phyloP scores from a whole-genome alignment of 2,888 invertebrate species.

The Nemotelus nigrinus region DNA sequence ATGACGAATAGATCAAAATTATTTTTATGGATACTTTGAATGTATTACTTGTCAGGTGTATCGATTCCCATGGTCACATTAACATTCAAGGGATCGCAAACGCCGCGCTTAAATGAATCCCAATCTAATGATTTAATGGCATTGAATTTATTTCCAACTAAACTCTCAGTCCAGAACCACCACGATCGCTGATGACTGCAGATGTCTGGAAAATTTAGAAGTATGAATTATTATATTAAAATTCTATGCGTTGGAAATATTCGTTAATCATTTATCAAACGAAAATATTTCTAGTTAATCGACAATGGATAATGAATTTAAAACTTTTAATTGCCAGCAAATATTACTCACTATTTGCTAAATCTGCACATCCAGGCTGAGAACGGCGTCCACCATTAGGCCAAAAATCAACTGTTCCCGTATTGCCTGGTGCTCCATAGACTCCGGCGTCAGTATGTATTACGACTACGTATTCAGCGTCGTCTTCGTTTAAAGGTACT shows the following conservation, averaged over 20 bases:
- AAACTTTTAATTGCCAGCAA: not conserved
- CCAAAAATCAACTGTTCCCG: conserved; percentile 72
- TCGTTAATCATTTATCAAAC: not conserved
- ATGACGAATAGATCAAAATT: not conserved
- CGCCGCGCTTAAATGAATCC: conserved; percentile 65
- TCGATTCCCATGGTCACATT: conserved; percentile 60
- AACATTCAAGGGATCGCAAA: not conserved
- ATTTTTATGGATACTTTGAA: not conserved
- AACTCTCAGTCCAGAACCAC: conserved; percentile 72
- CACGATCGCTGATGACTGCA: conserved; percentile 73
- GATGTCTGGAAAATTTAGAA: conserved; percentile 63
- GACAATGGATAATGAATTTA: not conserved
- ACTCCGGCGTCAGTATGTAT: conserved; percentile 72
- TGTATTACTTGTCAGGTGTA: conserved; percentile 58
- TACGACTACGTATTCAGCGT: conserved; percentile 69
- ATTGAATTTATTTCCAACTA: conserved; percentile 65
- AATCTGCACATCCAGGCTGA: conserved; percentile 67
- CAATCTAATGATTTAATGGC: conserved; percentile 69
- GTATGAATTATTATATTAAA: not conserved
- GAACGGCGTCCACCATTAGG: conserved; percentile 70
- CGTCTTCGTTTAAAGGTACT: conserved; percentile 54
- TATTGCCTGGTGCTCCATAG: conserved; percentile 70
- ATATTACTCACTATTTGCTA: conserved; percentile 56
- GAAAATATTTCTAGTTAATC: not conserved
- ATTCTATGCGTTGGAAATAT: not conserved